Base-by-base conservation (phyloP, 2,113 vertebrate genomes). In the Melanocharis versteri region DNA sequence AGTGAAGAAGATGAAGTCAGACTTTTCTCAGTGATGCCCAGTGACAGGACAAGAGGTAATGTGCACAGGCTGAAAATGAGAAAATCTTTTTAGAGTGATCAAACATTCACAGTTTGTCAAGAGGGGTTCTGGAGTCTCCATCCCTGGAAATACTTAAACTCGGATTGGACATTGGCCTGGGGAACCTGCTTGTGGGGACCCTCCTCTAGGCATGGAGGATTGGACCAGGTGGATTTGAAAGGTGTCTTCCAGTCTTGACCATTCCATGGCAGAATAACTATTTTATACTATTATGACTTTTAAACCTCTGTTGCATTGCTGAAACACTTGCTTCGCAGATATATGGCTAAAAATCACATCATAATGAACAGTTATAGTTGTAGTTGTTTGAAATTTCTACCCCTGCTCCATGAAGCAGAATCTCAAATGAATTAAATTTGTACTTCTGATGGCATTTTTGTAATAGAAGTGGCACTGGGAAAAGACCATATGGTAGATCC, bases 141-240 rank as follows among this genome's bases (percentile, higher is more conserved):
- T 4, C 6, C 5, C 16, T 19, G 15, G 19, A 65, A 23, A 62
- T 51, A 31, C 5, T n/a, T 4, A 65, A 11, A 44, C 9, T 10
- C 1, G 1, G 2, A 13, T 2, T 57, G 13, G 26, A 51, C 11
- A 6, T 0, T 60, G 12, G 9, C 42, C 31, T 57, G 21, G 9
- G 6, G 9, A 66, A 27, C 13, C 9, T 69, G 23, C 16, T 45
- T 2, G 7, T 14, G 15, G 8, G 35, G 6, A n/a, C 18, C 5
- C 8, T 51, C 4, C 8, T 53, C 61, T 35, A 40, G 22, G 8
- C 7, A 76, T 7, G 18, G 10, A 45, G 4, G 1, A 15, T 7
- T n/a, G 19, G 19, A 51, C 6, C 21, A 24, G 3, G 27, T 48
- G 6, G 27, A n/a, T 47, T 70, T 47, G 21, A 42, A 24, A 35